These are phyloP conservation scores for Hydraecia micacea DNA, from an alignment of 2,888 invertebrate genomes.

Conservation along the genomic window DNA sequence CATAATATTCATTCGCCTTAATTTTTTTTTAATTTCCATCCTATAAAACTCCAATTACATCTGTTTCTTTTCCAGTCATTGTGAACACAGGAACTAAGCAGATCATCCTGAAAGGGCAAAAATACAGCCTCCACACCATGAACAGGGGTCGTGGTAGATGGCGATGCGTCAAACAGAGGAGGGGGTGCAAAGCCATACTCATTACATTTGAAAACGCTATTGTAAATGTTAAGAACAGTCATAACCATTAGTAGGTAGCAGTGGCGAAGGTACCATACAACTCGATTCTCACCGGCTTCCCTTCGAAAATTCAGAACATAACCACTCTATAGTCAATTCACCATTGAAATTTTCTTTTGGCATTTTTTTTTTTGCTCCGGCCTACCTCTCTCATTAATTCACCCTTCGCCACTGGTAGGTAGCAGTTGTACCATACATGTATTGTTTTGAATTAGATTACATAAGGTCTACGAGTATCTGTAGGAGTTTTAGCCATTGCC, in stretches of 20 bases:
- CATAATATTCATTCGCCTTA: background rate
- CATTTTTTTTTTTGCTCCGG: too few relatives aligned
- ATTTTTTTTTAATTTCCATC: background rate
- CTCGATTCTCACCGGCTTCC: too few relatives aligned
- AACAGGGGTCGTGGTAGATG: constrained; percentile 56
- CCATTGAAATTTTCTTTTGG: too few relatives aligned
- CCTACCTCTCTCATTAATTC: too few relatives aligned
- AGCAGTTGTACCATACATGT: background rate
- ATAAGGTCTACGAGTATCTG: background rate
- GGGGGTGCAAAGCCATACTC: constrained; percentile 67
- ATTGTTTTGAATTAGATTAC: background rate
- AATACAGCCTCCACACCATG: constrained; percentile 56
- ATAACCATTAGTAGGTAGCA: constrained; percentile 34
- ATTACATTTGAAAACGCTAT: constrained; percentile 24
- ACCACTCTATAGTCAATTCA: too few relatives aligned
- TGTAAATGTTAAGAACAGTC: constrained; percentile 15
- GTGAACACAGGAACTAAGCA: constrained; percentile 62
- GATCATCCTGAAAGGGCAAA: constrained; percentile 59
- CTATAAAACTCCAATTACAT: background rate
- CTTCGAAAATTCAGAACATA: too few relatives aligned
- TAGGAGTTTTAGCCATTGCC: background rate
- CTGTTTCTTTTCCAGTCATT: constrained; percentile 17
- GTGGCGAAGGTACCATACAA: too few relatives aligned
- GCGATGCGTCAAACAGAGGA: constrained; percentile 66
- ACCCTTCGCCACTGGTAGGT: too few relatives aligned